Conservation (phyloP, 2,113 vertebrate species). For the Ceyx cyanopectus region DNA sequence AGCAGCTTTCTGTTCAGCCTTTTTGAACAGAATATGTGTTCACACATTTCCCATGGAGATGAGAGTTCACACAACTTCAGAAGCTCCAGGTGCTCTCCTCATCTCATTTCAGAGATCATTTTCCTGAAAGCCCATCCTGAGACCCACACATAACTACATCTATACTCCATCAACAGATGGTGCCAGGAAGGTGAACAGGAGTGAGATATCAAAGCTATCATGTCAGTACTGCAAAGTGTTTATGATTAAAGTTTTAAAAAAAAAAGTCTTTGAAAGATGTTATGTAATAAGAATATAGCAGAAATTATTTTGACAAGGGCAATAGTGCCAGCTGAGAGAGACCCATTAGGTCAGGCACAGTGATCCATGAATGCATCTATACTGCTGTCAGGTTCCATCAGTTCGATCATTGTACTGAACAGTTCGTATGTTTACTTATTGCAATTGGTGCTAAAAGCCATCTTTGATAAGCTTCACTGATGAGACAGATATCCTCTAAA, state of each 20-base stretch:
- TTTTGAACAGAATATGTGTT: slow-evolving; percentile 12
- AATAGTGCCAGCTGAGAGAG: neutral
- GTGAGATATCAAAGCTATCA: neutral
- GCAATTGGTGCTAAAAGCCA: neutral
- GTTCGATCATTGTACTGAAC: neutral
- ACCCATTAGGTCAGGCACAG: neutral
- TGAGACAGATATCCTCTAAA: neutral
- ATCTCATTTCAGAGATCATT: neutral
- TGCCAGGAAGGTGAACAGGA: neutral
- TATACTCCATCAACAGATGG: neutral
- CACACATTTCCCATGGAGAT: neutral
- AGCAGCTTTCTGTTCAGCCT: slow-evolving; percentile 44
- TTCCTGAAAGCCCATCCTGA: neutral
- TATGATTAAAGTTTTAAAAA: neutral
- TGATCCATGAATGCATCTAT: neutral
- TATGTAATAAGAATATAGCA: neutral
- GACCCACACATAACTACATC: neutral
- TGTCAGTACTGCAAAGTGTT: neutral
- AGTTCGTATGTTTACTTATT: neutral
- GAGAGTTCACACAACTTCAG: slow-evolving; percentile 27
- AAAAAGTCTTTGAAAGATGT: neutral
- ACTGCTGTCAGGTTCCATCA: neutral
- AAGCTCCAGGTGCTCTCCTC: neutral
- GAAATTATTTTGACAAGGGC: neutral
- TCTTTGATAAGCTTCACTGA: neutral